Evolutionary conservation across 92 coral and sea anemone genomes (phyloP).

Genomic region (Diadumene lineata): DNA sequence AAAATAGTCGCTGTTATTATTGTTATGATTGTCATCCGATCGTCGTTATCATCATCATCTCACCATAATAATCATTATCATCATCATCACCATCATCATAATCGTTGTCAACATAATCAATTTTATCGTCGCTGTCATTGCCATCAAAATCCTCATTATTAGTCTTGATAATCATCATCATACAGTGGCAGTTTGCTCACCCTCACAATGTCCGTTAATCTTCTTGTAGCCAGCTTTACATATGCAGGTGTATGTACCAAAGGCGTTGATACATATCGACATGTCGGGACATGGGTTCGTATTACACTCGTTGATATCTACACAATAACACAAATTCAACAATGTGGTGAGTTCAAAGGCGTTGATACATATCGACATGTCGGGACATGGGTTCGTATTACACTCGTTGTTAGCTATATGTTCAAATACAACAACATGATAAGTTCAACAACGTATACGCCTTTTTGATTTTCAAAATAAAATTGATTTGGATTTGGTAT

Average conservation of each 20-base stretch:
- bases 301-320: conserved; percentile 82
- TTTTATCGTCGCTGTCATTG: too few relatives aligned
- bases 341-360: conserved; percentile 48
- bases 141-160: too few relatives aligned
- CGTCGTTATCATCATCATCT: too few relatives aligned
- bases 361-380: conserved; percentile 79
- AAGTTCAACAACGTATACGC: too few relatives aligned
- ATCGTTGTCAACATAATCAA: too few relatives aligned
- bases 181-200: not conserved
- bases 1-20: too few relatives aligned
- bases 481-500: too few relatives aligned
- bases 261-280: conserved; percentile 79
- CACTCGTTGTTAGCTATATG: conserved; percentile 79
- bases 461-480: too few relatives aligned
- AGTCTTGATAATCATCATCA: too few relatives aligned
- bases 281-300: conserved; percentile 72
- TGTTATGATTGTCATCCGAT: too few relatives aligned
- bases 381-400: conserved; percentile 66
- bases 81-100: too few relatives aligned
- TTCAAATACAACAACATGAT: not conserved
- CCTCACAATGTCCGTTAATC: conserved; percentile 61
- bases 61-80: too few relatives aligned
- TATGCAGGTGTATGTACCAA: conserved; percentile 76
- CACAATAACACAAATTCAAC: not conserved
- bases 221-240: conserved; percentile 83